Evolutionary conservation across 2,113 vertebrate genomes (phyloP).

Genomic region (Dissostichus mawsoni): DNA sequence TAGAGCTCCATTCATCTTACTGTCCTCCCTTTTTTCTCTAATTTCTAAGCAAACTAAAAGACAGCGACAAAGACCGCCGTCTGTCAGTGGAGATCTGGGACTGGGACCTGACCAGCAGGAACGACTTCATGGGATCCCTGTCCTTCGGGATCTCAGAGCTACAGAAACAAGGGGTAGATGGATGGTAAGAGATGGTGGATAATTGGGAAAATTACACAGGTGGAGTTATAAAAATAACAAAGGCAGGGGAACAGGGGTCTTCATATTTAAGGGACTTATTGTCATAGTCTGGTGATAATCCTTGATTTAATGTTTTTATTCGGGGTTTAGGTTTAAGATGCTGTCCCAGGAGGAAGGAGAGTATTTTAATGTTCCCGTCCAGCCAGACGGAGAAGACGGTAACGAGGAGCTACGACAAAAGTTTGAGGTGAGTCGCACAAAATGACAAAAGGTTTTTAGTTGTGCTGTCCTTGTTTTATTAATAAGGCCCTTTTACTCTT

Average conservation of each 20-base stretch:
- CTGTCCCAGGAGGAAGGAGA: constrained; percentile 98
- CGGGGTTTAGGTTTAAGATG: constrained; percentile 91
- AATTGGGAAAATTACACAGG: background rate
- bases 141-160: constrained; percentile 98
- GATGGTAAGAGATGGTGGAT: constrained; percentile 87
- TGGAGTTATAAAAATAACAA: constrained; percentile 7
- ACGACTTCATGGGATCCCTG: constrained; percentile 98
- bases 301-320: constrained; percentile 27
- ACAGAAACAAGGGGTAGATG: constrained; percentile 92
- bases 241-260: background rate
- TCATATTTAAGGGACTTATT: constrained; percentile 11
- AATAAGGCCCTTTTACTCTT: background rate
- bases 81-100: constrained; percentile 98
- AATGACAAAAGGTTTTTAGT: background rate
- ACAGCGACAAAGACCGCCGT: constrained; percentile 92
- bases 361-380: constrained; percentile 97
- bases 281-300: constrained; percentile 18
- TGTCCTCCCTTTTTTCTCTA: background rate
- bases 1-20: background rate
- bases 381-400: constrained; percentile 93
- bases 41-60: constrained; percentile 89
- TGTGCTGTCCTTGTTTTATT: background rate
- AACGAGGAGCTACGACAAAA: constrained; percentile 95
- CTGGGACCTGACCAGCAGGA: constrained; percentile 98
- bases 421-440: constrained; percentile 89